These are phyloP conservation scores for Tauraco erythrolophus DNA, from an alignment of 2,113 vertebrate genomes.

Conservation along the genomic window DNA sequence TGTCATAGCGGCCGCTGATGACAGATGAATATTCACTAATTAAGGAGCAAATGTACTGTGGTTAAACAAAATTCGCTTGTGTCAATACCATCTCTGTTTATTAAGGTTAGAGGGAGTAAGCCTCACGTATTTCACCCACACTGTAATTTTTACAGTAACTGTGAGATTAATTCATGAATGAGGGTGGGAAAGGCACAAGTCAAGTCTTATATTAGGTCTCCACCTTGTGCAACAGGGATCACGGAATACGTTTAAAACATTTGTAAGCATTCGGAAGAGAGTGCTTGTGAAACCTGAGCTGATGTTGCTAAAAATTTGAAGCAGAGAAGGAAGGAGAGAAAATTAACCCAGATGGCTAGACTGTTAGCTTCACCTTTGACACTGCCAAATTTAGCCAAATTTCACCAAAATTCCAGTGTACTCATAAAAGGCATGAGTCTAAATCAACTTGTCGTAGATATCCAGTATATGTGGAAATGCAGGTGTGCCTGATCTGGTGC, in stretches of 20 bases:
- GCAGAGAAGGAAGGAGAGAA: not conserved
- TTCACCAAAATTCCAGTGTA: not conserved
- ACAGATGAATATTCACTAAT: conserved; percentile 87
- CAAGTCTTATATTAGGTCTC: conserved; percentile 37
- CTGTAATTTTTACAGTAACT: conserved; percentile 61
- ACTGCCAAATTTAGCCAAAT: conserved; percentile 31
- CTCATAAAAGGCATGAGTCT: not conserved
- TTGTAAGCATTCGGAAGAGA: not conserved
- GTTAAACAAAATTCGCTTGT: conserved; percentile 88
- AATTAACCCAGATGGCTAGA: not conserved
- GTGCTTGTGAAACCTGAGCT: not conserved
- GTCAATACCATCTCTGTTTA: conserved; percentile 81
- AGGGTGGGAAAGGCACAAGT: conserved; percentile 36
- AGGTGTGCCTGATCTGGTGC: not conserved
- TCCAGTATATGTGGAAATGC: not conserved
- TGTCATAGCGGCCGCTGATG: conserved; percentile 81
- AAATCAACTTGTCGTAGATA: not conserved
- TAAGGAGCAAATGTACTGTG: conserved; percentile 87
- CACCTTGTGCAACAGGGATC: conserved; percentile 41
- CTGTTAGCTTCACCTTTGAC: not conserved
- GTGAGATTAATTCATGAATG: conserved; percentile 48
- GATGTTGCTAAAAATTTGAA: conserved; percentile 4
- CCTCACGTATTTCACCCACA: conserved; percentile 1
- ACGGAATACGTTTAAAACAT: not conserved
- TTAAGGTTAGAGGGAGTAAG: conserved; percentile 67